Conservation (phyloP, 2,888 invertebrate genomes). For the Fragum whitleyi region DNA sequence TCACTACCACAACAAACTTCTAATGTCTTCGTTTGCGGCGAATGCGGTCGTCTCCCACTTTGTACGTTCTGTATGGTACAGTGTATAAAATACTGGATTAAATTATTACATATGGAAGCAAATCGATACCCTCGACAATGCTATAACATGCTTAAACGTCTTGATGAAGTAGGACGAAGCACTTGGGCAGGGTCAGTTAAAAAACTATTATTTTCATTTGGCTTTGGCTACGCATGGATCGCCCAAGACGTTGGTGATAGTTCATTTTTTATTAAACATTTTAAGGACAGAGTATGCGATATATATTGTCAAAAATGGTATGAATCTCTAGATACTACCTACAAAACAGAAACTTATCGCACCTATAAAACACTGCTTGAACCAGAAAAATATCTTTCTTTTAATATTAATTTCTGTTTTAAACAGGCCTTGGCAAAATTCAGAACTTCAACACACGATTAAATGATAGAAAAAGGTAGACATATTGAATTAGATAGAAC, state of each 20-base stretch:
- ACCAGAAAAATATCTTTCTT: background rate
- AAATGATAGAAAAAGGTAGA: constrained; percentile 2
- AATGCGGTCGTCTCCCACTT: constrained; percentile 11
- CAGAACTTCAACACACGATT: constrained; percentile 7
- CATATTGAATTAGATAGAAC: constrained; percentile 2
- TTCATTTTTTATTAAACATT: background rate
- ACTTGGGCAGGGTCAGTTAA: constrained; percentile 25
- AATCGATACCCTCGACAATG: constrained; percentile 25
- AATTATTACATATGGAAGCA: constrained; percentile 26
- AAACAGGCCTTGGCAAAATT: background rate
- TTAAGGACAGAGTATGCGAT: constrained; percentile 7
- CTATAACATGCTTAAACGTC: constrained; percentile 23
- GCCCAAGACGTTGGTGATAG: constrained; percentile 15
- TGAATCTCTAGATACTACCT: background rate
- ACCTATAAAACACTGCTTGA: background rate
- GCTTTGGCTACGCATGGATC: constrained; percentile 28
- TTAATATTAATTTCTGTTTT: background rate
- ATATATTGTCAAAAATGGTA: background rate
- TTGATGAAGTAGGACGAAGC: constrained; percentile 24
- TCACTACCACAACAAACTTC: background rate
- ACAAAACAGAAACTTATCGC: background rate
- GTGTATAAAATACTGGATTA: constrained; percentile 34
- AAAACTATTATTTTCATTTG: constrained; percentile 7
- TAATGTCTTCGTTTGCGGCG: constrained; percentile 2
- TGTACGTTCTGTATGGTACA: constrained; percentile 18